Percentiles rank a stretch among this genome's conserved stretches.
These are phyloP conservation scores for Hippoglossus stenolepis DNA, from an alignment of 2,113 vertebrate species.

Conservation along the genomic window DNA sequence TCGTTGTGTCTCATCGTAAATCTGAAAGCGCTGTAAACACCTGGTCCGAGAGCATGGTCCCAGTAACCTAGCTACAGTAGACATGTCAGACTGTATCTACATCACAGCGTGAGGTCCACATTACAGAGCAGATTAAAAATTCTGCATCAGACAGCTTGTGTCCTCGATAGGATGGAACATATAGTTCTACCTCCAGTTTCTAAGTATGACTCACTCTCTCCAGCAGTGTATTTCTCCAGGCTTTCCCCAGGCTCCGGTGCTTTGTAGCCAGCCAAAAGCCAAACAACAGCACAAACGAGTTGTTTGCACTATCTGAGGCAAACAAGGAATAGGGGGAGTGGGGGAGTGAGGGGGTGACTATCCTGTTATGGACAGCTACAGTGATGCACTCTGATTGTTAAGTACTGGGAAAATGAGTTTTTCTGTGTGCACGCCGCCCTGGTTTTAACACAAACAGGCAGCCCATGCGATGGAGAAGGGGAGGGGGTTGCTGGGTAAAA, in stretches of 20 bases:
- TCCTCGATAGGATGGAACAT: slow-evolving; percentile 64
- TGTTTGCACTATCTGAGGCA: slow-evolving; percentile 5
- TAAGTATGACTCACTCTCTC: slow-evolving; percentile 45
- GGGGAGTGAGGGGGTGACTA: background rate
- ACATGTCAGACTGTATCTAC: slow-evolving; percentile 17
- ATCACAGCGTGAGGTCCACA: slow-evolving; percentile 30
- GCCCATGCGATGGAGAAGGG: slow-evolving; percentile 20
- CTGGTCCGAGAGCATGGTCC: slow-evolving; percentile 3
- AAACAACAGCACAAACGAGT: slow-evolving; percentile 22
- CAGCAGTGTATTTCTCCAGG: slow-evolving; percentile 23
- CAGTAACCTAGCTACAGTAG: slow-evolving; percentile 12
- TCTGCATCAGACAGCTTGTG: slow-evolving; percentile 56
- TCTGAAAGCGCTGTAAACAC: background rate
- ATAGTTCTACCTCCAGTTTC: slow-evolving; percentile 60
- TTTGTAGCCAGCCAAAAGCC: slow-evolving; percentile 6
- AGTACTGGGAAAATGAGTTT: slow-evolving; percentile 52
- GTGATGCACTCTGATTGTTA: slow-evolving; percentile 56
- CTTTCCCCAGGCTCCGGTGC: slow-evolving; percentile 32
- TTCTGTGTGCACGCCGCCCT: slow-evolving; percentile 13
- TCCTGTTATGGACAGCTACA: slow-evolving; percentile 53
- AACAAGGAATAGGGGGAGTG: background rate
- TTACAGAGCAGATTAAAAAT: slow-evolving; percentile 62
- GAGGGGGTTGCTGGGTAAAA: slow-evolving; percentile 34
- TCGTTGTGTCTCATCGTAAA: background rate
- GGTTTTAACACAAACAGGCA: slow-evolving; percentile 46